phyloP scores from a whole-genome alignment of 2,888 invertebrate genomes.

The Protodeltote pygarga region DNA sequence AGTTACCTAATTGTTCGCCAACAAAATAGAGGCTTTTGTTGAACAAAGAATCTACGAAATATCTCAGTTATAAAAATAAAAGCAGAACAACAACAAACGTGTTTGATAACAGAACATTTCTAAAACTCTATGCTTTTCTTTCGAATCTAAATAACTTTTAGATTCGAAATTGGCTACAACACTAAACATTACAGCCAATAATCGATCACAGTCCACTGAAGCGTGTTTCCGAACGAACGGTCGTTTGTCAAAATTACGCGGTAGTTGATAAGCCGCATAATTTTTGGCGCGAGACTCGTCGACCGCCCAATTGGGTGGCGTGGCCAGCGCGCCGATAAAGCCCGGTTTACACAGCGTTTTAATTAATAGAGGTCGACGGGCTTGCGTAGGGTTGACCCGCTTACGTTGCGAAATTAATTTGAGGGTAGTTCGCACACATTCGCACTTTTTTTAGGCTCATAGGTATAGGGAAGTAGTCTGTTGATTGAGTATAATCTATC shows the following conservation, averaged over 20 bases:
- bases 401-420: slow-evolving; percentile 7
- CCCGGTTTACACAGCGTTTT: slow-evolving; percentile 85
- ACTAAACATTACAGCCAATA: slow-evolving; percentile 59
- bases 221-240: slow-evolving; percentile 69
- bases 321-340: slow-evolving; percentile 77
- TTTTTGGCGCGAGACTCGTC: slow-evolving; percentile 79
- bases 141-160: slow-evolving; percentile 14
- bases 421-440: neutral
- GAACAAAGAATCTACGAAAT: too few species aligned
- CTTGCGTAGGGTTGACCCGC: slow-evolving; percentile 58
- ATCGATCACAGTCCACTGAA: slow-evolving; percentile 70
- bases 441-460: too few species aligned
- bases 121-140: neutral
- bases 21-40: too few species aligned
- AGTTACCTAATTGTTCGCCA: too few species aligned
- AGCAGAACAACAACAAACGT: too few species aligned
- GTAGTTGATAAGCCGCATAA: slow-evolving; percentile 83
- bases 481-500: too few species aligned
- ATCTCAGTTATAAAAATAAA: too few species aligned
- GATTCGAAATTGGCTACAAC: slow-evolving; percentile 39
- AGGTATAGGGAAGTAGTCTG: too few species aligned
- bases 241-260: slow-evolving; percentile 83
- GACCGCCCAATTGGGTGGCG: slow-evolving; percentile 78
- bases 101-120: neutral
- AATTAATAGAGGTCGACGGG: slow-evolving; percentile 84